Evolutionary conservation across 2,113 vertebrate species (phyloP).

Genomic region (Oncorhynchus gorbuscha): DNA sequence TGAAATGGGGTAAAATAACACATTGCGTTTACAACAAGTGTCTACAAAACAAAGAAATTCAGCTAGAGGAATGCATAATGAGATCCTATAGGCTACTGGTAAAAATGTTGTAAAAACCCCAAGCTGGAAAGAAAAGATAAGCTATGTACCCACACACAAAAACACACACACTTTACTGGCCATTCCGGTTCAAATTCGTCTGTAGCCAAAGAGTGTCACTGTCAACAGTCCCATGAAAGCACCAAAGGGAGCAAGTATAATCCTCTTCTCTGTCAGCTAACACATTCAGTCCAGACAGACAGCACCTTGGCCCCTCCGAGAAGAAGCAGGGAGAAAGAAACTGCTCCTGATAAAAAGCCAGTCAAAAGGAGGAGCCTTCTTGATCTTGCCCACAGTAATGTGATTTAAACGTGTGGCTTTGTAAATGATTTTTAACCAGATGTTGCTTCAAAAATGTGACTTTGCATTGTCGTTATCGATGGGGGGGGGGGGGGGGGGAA

Average conservation of each 20-base stretch:
- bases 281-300: slow-evolving; percentile 64
- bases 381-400: slow-evolving; percentile 76
- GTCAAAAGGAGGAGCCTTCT: slow-evolving; percentile 58
- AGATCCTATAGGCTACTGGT: slow-evolving; percentile 69
- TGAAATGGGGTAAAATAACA: slow-evolving; percentile 38
- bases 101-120: slow-evolving; percentile 76
- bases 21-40: slow-evolving; percentile 49
- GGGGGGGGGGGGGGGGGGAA: no score
- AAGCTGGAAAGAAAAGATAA: no score
- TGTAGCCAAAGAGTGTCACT: slow-evolving; percentile 82
- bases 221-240: slow-evolving; percentile 79
- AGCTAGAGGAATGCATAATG: slow-evolving; percentile 92
- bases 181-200: slow-evolving; percentile 86
- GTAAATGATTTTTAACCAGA: slow-evolving; percentile 56
- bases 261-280: slow-evolving; percentile 48
- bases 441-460: slow-evolving; percentile 36
- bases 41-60: slow-evolving; percentile 51
- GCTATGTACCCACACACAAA: neutral
- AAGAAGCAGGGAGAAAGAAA: slow-evolving; percentile 17
- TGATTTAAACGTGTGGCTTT: slow-evolving; percentile 38
- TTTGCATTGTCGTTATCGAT: neutral
- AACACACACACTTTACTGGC: slow-evolving; percentile 74
- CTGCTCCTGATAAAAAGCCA: slow-evolving; percentile 59
- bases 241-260: slow-evolving; percentile 74
- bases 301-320: slow-evolving; percentile 74